Conservation (phyloP, 2,888 invertebrate genomes). For the Eledona agricola region DNA sequence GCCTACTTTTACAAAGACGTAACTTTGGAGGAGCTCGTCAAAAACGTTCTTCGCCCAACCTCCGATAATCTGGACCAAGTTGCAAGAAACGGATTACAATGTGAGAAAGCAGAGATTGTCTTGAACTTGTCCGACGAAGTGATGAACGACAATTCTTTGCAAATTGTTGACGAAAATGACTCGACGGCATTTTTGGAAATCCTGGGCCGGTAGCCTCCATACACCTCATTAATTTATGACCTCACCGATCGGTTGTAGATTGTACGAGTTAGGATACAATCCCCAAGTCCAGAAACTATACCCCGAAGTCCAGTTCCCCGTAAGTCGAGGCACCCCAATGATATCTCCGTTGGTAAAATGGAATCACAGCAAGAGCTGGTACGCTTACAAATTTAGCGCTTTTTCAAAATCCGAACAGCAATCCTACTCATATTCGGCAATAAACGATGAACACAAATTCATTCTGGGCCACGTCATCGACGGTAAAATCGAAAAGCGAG, state of each 20-base stretch:
- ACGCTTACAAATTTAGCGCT: slow-evolving; percentile 64
- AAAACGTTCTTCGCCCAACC: not conserved
- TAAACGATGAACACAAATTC: slow-evolving; percentile 73
- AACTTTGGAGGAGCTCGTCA: slow-evolving; percentile 81
- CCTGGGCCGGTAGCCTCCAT: slow-evolving; percentile 9
- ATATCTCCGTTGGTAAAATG: slow-evolving; percentile 82
- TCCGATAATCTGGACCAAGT: slow-evolving; percentile 2
- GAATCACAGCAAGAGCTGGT: slow-evolving; percentile 85
- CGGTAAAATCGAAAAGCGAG: slow-evolving; percentile 65
- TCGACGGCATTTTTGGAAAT: slow-evolving; percentile 1
- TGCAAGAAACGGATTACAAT: not conserved
- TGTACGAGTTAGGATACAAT: slow-evolving; percentile 81
- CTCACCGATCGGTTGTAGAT: slow-evolving; percentile 61
- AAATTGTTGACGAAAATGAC: slow-evolving; percentile 48
- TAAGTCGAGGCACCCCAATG: slow-evolving; percentile 69
- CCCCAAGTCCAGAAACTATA: slow-evolving; percentile 80
- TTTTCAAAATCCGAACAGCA: slow-evolving; percentile 65
- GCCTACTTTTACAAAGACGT: slow-evolving; percentile 91
- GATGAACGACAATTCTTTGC: not conserved
- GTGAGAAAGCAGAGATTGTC: not conserved
- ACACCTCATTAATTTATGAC: not conserved
- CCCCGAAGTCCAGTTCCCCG: slow-evolving; percentile 80
- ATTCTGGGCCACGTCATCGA: slow-evolving; percentile 86
- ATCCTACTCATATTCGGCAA: not conserved
- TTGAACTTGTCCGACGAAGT: too few relatives aligned